Evolutionary conservation across 2,888 invertebrate species (phyloP).

Genomic region (Troides oblongomaculatus): DNA sequence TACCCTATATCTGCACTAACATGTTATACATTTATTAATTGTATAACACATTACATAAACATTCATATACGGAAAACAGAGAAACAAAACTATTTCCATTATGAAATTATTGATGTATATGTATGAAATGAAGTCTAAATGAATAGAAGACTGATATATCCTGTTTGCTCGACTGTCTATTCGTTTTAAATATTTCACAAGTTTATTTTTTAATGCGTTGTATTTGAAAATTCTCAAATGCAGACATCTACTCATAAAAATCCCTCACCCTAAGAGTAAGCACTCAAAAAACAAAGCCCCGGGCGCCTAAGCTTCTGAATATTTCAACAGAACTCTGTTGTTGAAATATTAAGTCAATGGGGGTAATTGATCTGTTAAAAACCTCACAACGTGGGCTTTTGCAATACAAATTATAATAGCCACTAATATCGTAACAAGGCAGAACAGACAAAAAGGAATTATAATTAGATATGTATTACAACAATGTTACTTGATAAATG

Average conservation of each 20-base stretch:
- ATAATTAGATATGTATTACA: neutral
- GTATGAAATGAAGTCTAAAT: no score
- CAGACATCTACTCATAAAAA: slow-evolving; percentile 71
- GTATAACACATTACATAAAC: no score
- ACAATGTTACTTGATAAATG: neutral
- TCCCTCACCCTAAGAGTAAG: slow-evolving; percentile 58
- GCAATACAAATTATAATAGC: slow-evolving; percentile 6
- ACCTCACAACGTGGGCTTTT: slow-evolving; percentile 15
- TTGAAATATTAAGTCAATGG: slow-evolving; percentile 77
- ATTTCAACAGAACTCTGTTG: slow-evolving; percentile 75
- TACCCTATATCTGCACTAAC: no score
- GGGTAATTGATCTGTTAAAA: slow-evolving; percentile 76
- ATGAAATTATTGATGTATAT: no score
- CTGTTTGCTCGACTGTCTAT: neutral
- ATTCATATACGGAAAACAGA: no score
- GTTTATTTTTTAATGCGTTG: slow-evolving; percentile 36
- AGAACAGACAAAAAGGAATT: neutral
- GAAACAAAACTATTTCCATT: no score
- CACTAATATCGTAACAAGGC: neutral
- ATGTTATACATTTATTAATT: no score
- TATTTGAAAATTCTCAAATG: slow-evolving; percentile 68
- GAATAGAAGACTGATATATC: no score
- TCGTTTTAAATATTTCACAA: slow-evolving; percentile 42
- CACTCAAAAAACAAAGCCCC: slow-evolving; percentile 74
- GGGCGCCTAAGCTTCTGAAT: slow-evolving; percentile 66